Conservation (phyloP, 2,113 vertebrate genomes). For the Ailuropoda melanoleuca region DNA sequence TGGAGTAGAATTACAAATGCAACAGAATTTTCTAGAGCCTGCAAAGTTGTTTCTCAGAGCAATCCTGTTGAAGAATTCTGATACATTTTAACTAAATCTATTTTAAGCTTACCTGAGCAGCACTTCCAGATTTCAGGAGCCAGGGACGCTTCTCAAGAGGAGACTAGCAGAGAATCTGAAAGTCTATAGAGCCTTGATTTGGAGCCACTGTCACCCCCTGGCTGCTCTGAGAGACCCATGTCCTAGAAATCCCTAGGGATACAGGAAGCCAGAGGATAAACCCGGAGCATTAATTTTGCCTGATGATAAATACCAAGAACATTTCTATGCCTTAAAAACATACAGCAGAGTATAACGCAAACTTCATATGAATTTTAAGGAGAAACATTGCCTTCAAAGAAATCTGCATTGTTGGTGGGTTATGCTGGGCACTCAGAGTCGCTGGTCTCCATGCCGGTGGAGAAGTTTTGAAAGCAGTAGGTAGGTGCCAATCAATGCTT, state of each 20-base stretch:
- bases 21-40: background rate
- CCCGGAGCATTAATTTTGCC: background rate
- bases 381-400: background rate
- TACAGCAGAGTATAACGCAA: background rate
- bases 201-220: background rate
- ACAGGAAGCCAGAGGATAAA: background rate
- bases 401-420: background rate
- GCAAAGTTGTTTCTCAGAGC: background rate
- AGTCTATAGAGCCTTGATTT: background rate
- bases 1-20: background rate
- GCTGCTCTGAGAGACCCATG: background rate
- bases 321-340: background rate
- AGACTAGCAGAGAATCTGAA: background rate
- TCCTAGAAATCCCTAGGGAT: background rate
- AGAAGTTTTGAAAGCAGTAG: background rate
- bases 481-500: fast-evolving
- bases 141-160: background rate
- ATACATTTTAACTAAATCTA: background rate
- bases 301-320: background rate
- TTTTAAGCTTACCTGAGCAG: background rate
- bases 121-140: background rate
- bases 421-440: background rate
- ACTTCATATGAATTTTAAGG: background rate
- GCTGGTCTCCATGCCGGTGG: background rate
- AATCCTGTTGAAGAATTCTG: background rate